Conservation (phyloP, 2,888 invertebrate genomes). For the Clistopyga incitator region DNA sequence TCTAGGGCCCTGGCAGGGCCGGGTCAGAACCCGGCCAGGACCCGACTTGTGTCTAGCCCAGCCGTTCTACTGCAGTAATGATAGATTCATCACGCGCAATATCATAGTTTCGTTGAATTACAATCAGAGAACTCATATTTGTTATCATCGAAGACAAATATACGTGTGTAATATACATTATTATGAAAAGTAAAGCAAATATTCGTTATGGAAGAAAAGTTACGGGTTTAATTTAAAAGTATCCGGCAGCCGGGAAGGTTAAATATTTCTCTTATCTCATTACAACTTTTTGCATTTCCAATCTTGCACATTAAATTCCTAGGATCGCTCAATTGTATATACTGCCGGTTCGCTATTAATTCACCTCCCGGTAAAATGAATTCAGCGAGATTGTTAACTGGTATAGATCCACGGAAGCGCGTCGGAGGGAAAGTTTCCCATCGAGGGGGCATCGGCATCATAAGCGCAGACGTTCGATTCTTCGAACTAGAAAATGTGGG, state of each 20-base stretch:
- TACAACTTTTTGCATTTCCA: slow-evolving; percentile 3
- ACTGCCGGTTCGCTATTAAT: slow-evolving; percentile 46
- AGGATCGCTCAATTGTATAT: slow-evolving; percentile 46
- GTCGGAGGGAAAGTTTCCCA: slow-evolving; percentile 68
- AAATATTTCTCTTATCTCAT: slow-evolving; percentile 22
- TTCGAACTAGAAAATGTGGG: slow-evolving; percentile 67
- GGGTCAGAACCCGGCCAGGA: too few relatives aligned
- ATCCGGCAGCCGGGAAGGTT: neutral
- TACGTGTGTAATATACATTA: neutral
- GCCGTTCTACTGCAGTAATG: too few relatives aligned
- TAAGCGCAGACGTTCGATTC: slow-evolving; percentile 69
- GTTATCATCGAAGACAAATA: too few relatives aligned
- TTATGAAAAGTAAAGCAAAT: neutral
- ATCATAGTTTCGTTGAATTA: too few relatives aligned
- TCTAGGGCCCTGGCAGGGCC: too few relatives aligned
- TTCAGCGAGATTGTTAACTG: slow-evolving; percentile 46
- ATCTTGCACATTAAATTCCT: slow-evolving; percentile 36
- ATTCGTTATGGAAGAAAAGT: neutral
- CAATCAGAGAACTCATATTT: too few relatives aligned
- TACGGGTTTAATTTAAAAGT: slow-evolving; percentile 22
- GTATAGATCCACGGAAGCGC: slow-evolving; percentile 61
- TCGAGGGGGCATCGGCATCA: slow-evolving; percentile 66
- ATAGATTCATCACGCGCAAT: too few relatives aligned
- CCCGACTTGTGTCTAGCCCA: too few relatives aligned
- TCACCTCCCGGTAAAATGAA: slow-evolving; percentile 51